Base-by-base conservation (phyloP, 2,113 vertebrate genomes). In the Phyllostomus hastatus region DNA sequence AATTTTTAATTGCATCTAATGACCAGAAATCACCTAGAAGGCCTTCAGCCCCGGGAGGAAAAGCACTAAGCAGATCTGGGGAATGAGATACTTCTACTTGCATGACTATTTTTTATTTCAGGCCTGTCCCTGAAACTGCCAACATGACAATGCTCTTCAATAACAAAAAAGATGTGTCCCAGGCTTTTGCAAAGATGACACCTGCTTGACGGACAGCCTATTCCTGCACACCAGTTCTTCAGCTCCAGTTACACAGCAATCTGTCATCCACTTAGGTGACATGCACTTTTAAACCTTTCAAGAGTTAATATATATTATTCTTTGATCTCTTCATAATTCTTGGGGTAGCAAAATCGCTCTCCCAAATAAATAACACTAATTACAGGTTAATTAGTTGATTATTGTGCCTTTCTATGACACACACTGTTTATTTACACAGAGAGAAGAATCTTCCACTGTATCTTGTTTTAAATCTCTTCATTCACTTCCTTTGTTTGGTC, bases 121-220 rank as follows among this genome's bases (percentile, higher is more conserved):
- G 97, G 94, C 89, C 94, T 92, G 90, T 97, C 90, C 96, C 96
- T 97, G 95, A 97, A 98, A 93, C 97, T 98, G 97, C 97, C 97
- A 98, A 98, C 93, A 96, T 98, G 98, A 98, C 98, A 98, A 90
- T 95, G 87, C 70, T 98, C 97, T 98, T 97, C 98, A 98, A 94
- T 98, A 98, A 97, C 95, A 94, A 97, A 98, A 97, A 98, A 97
- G 87, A 95, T 72, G 70, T 82, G 93, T 79, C 96, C 98, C 80
- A 31, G 87, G 92, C 59, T 96, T 97, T 97, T 91, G 95, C 97
- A 96, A 95, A 98, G 96, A 92, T 98, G 97, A 97, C 97, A 98
- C 90, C 93, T 97, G 86, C 82, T 95, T 98, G 94, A 97, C 78
- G 98, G 97, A 96, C 96, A 98, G 93, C 80, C 81, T 95, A 46